Evolutionary conservation across 2,797 vertebrate species (phyloP), one percentile per base, ranked within the genome.

Genomic region (Sebastolobus altivelis): DNA sequence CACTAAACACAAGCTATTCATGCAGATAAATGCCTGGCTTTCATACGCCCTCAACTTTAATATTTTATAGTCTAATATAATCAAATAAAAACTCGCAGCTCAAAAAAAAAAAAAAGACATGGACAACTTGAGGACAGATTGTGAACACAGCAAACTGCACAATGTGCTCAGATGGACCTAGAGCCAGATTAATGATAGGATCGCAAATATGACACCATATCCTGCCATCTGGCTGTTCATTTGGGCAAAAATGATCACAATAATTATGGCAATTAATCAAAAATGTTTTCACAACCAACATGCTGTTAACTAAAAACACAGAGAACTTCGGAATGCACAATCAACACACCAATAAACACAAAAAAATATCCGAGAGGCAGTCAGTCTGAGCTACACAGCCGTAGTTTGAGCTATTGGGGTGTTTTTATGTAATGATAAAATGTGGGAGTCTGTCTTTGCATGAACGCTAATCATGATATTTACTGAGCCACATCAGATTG

Each of bases 1-100:
- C 93, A 94, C 95, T 95, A 95, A 95, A 95, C 95, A 94, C 90
- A 62, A 93, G 92, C 90, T 92, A 94, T 89, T 95, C 95, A 95
- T 94, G 95, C 95, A 94, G 95, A 96, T 95, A 96, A 96, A 96
- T 94, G 94, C 85, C 88, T 92, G 90, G 92, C 95, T 95, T 95
- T 94, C 90, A 85, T 91, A 94, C 94, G 91, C 91, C 92, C 94
- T 89, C 91, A 89, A 89, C 88, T 95, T 94, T 93, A 96, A 95
- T 95, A 96, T 95, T 96, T 94, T 93, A 95, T 94, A 78, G 69
- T 88, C 92, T 92, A 96, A 95, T 95, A 95, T 94, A 95, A 95
- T 95, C 92, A 93, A 93, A 95, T 91, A 89, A 88, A 91, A 91
- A 84, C 87, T 86, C 3, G 43, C 77, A 82, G 88, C 84, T 90